These are phyloP conservation scores for Prochilodus magdalenae DNA, from an alignment of 2,113 vertebrate genomes.

Conservation along the genomic window DNA sequence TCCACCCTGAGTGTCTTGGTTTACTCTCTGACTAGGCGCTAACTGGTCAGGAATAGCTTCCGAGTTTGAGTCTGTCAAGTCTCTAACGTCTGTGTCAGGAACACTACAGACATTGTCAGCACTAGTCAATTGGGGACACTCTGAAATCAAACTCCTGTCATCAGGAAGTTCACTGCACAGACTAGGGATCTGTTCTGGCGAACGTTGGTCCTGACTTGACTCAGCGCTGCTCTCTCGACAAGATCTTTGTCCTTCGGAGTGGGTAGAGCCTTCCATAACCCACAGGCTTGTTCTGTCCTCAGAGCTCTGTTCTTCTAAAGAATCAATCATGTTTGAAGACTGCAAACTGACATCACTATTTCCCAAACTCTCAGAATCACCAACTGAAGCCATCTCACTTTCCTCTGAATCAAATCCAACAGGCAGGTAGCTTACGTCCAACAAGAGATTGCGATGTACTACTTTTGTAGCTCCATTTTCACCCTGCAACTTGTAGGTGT, in stretches of 20 bases:
- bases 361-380: neutral
- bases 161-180: too few species aligned
- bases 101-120: too few species aligned
- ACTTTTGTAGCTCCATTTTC: slow-evolving; percentile 11
- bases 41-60: neutral
- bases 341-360: neutral
- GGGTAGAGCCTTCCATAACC: too few species aligned
- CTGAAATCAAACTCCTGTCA: too few species aligned
- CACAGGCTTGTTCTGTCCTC: neutral
- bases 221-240: too few species aligned
- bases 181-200: too few species aligned
- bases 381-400: neutral
- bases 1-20: slow-evolving; percentile 1
- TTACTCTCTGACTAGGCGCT: neutral
- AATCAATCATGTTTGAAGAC: neutral
- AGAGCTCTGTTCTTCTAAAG: neutral
- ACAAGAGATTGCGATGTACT: slow-evolving; percentile 14
- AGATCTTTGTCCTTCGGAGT: too few species aligned
- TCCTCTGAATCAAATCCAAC: neutral
- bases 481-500: slow-evolving; percentile 24
- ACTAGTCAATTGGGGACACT: too few species aligned
- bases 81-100: neutral
- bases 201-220: too few species aligned
- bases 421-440: slow-evolving; percentile 31
- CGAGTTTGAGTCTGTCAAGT: neutral